Percentiles rank a stretch among this genome's conserved stretches.
phyloP scores from a whole-genome alignment of 53 echinoderm and acorn worm genomes.

The Antedon mediterranea region DNA sequence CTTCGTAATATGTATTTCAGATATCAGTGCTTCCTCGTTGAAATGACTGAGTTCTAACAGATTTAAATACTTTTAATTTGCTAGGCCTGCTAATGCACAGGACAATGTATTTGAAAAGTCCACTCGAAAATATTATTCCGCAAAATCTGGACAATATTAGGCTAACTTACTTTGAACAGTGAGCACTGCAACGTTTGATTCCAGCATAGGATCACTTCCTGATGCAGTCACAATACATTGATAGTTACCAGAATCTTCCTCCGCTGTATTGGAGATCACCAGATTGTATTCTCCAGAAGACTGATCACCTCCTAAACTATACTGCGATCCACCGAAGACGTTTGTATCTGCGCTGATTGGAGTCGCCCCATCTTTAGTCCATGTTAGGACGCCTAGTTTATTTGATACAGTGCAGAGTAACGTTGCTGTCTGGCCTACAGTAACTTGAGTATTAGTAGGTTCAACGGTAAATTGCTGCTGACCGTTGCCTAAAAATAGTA shows the following conservation, averaged over 20 bases:
- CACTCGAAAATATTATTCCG: too few species aligned
- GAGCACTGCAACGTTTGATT: conserved; percentile 17
- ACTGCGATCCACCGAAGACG: conserved; percentile 43
- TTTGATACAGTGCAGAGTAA: conserved; percentile 47
- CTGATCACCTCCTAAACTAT: conserved; percentile 40
- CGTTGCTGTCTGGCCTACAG: conserved; percentile 24
- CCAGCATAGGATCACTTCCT: conserved; percentile 19
- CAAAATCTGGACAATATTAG: too few species aligned
- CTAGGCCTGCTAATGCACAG: too few species aligned
- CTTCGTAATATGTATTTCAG: too few species aligned
- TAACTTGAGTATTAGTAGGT: conserved; percentile 24
- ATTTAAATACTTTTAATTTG: too few species aligned
- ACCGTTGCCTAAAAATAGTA: conserved; percentile 10
- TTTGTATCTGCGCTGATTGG: conserved; percentile 33
- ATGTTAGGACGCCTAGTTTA: conserved; percentile 49
- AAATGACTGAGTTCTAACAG: too few species aligned
- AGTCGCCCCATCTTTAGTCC: conserved; percentile 28
- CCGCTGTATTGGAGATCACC: conserved; percentile 24
- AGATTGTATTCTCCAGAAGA: conserved; percentile 40
- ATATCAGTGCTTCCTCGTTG: too few species aligned
- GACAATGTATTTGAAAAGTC: not conserved
- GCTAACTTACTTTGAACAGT: conserved; percentile 38
- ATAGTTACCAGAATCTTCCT: conserved; percentile 39
- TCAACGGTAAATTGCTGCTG: conserved; percentile 41
- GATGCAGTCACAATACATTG: conserved; percentile 45